These are phyloP conservation scores for Marisa cornuarietis DNA, from an alignment of 1,140 invertebrate species.

Conservation along the genomic window DNA sequence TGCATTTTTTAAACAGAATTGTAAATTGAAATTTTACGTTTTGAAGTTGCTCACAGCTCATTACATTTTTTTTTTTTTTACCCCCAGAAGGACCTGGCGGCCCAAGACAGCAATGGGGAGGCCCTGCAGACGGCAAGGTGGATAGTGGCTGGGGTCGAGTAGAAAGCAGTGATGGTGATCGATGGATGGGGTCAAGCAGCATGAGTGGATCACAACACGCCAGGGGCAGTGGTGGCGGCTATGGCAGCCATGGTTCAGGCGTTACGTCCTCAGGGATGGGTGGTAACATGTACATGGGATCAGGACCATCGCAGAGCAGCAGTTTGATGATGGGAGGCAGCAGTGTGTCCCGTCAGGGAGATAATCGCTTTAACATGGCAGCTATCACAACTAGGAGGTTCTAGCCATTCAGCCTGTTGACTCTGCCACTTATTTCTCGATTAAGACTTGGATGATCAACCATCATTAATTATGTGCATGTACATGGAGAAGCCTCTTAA, in stretches of 20 bases:
- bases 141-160: constrained; percentile 20
- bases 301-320: constrained; percentile 15
- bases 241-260: constrained; percentile 5
- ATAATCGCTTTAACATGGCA: constrained; percentile 23
- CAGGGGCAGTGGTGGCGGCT: constrained; percentile 10
- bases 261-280: constrained; percentile 13
- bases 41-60: too few relatives aligned
- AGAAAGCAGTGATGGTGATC: constrained; percentile 8
- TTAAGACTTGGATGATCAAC: neutral
- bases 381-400: constrained; percentile 26
- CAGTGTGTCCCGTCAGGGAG: constrained; percentile 18
- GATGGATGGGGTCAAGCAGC: constrained; percentile 22
- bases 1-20: too few relatives aligned
- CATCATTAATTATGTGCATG: too few relatives aligned
- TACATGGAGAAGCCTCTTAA: too few relatives aligned
- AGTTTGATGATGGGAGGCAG: constrained; percentile 25
- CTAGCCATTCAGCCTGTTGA: neutral
- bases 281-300: constrained; percentile 22
- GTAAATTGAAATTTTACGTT: too few relatives aligned
- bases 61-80: neutral
- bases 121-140: constrained; percentile 21
- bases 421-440: neutral
- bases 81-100: constrained; percentile 16
- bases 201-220: constrained; percentile 3
- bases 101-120: constrained; percentile 19